Conservation (phyloP, 2,113 vertebrate genomes). For the Forbesichthys papilliferus region DNA sequence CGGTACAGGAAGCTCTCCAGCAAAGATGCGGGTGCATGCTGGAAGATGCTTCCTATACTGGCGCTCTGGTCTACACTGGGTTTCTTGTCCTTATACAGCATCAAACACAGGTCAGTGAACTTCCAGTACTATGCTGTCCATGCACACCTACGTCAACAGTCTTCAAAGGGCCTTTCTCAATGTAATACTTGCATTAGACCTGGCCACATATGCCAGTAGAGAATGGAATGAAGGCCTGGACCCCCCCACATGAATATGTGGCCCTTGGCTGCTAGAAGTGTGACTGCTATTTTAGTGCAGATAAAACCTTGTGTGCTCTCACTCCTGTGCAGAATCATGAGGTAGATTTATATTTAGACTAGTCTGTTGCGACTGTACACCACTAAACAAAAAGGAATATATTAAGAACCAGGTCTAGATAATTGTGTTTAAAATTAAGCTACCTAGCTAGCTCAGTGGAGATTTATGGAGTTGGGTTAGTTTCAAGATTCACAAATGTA, state of each 20-base stretch:
- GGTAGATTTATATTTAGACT: not conserved
- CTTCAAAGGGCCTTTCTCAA: no score
- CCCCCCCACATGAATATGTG: not conserved
- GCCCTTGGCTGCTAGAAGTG: not conserved
- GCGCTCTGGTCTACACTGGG: constrained; percentile 42
- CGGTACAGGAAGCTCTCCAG: constrained; percentile 48
- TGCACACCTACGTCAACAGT: not conserved
- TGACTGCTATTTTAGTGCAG: not conserved
- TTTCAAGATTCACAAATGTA: no score
- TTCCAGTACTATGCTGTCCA: no score
- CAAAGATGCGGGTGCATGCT: constrained; percentile 39
- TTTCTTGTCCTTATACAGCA: constrained; percentile 23
- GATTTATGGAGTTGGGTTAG: no score
- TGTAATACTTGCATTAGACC: no score
- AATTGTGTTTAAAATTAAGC: no score
- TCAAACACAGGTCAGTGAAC: constrained; percentile 4
- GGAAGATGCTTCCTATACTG: constrained; percentile 40
- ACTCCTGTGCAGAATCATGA: not conserved
- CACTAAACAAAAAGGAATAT: not conserved
- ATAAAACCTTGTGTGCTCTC: not conserved
- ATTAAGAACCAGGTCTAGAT: not conserved
- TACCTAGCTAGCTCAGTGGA: no score
- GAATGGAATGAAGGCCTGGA: not conserved
- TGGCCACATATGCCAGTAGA: not conserved
- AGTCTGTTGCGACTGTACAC: not conserved